Evolutionary conservation across 2,113 vertebrate genomes (phyloP).

Genomic region (Perca flavescens): DNA sequence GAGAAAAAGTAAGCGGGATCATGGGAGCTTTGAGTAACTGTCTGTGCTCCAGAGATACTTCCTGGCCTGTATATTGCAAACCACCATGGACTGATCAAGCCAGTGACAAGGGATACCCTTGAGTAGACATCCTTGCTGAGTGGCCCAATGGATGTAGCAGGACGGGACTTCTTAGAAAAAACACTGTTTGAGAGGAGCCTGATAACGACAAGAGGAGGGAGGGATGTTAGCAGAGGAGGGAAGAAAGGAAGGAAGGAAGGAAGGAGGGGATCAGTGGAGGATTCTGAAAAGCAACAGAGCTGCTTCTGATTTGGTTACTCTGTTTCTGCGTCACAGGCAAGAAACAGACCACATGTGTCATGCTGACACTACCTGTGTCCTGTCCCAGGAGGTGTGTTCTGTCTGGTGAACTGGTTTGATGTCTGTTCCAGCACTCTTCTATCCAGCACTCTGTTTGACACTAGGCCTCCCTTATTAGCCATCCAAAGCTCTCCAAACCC

Average conservation of each 20-base stretch:
- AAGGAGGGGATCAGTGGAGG: conserved; percentile 31
- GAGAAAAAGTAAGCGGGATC: conserved; percentile 39
- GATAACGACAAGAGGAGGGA: conserved; percentile 43
- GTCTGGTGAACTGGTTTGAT: conserved; percentile 42
- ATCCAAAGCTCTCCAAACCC: conserved; percentile 33
- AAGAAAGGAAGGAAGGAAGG: conserved; percentile 22
- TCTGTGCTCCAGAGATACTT: conserved; percentile 31
- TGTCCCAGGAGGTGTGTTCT: conserved; percentile 21
- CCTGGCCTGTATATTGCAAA: conserved; percentile 39
- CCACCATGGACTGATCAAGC: conserved; percentile 4
- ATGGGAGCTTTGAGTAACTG: conserved; percentile 45
- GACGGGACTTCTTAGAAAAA: conserved; percentile 75
- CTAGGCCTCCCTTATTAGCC: conserved; percentile 12
- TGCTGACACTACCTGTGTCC: conserved; percentile 27
- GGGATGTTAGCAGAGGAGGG: conserved; percentile 29
- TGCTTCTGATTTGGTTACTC: conserved; percentile 31
- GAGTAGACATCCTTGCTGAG: conserved; percentile 34
- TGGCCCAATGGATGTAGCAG: conserved; percentile 73
- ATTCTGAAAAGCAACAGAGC: conserved; percentile 42
- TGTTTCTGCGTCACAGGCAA: conserved; percentile 41
- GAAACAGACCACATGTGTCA: conserved; percentile 52
- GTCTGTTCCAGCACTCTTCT: conserved; percentile 30
- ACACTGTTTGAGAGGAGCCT: conserved; percentile 39
- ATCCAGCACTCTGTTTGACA: conserved; percentile 16
- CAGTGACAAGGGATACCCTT: conserved; percentile 31